A percentile compares a stretch with the other conserved stretches of the same genome.
Evolutionary conservation across 2,113 vertebrate genomes (phyloP).

Genomic region (Oreochromis aureus): DNA sequence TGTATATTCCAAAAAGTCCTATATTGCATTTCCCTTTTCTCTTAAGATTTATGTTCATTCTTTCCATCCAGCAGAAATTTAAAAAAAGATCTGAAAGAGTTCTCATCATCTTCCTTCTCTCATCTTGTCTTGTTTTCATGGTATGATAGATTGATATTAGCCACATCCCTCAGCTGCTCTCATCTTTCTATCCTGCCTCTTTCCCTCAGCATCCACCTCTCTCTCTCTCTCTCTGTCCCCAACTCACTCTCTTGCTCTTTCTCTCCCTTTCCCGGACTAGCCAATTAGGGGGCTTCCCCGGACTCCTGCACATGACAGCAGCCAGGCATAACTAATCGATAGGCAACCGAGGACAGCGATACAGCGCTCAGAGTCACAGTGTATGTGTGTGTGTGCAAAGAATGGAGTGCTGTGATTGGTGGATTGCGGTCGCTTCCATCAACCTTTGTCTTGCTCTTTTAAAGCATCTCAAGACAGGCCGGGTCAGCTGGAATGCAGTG

Average conservation of each 20-base stretch:
- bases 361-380: conserved; percentile 29
- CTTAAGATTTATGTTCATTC: not conserved
- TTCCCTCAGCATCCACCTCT: conserved; percentile 18
- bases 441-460: conserved; percentile 58
- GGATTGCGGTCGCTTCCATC: conserved; percentile 17
- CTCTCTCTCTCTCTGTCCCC: not conserved
- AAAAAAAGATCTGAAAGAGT: not conserved
- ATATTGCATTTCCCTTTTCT: not conserved
- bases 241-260: conserved; percentile 21
- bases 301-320: conserved; percentile 75
- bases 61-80: not conserved
- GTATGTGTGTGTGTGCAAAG: not conserved
- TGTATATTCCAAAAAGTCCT: not conserved
- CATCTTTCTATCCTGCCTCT: conserved; percentile 33
- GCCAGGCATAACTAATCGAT: conserved; percentile 85
- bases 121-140: not conserved
- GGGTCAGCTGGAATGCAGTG: conserved; percentile 38
- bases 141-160: not conserved
- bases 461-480: conserved; percentile 24
- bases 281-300: conserved; percentile 73
- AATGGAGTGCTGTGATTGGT: conserved; percentile 36
- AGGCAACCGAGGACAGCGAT: conserved; percentile 68
- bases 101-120: not conserved
- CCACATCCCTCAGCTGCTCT: conserved; percentile 8
- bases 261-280: conserved; percentile 40